These are phyloP conservation scores for Apeira syringaria DNA, from an alignment of 2,888 invertebrate species.

Conservation along the genomic window DNA sequence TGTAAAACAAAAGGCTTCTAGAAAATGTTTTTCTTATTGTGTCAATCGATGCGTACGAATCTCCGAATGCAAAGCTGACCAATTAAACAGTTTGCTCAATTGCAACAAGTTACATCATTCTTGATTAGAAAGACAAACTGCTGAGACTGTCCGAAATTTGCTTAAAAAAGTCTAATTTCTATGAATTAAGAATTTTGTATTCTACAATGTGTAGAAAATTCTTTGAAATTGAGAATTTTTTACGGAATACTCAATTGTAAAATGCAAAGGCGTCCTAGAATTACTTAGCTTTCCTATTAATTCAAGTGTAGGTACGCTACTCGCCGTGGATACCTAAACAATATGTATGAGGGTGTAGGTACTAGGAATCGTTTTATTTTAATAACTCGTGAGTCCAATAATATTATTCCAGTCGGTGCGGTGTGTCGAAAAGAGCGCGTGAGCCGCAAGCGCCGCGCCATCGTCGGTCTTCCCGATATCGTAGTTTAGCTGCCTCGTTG, in stretches of 20 bases:
- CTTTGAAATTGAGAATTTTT: conserved; percentile 30
- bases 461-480: conserved; percentile 61
- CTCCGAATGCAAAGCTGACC: no score
- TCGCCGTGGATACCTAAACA: conserved; percentile 33
- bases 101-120: conserved; percentile 28
- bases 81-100: conserved; percentile 28
- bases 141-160: conserved; percentile 22
- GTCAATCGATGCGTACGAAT: no score
- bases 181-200: conserved; percentile 34
- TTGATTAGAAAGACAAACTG: no score
- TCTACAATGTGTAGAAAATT: conserved; percentile 32
- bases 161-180: conserved; percentile 23
- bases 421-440: conserved; percentile 64
- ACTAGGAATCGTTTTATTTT: conserved; percentile 70
- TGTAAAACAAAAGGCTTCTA: no score
- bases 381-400: conserved; percentile 66
- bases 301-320: conserved; percentile 8
- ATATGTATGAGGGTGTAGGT: no score
- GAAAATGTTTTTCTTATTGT: no score
- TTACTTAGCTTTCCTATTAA: conserved; percentile 5
- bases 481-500: conserved; percentile 64
- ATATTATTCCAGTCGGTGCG: conserved; percentile 63
- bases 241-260: conserved; percentile 27
- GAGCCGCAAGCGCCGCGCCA: conserved; percentile 65
- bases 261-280: conserved; percentile 8